A percentile compares a stretch with the other conserved stretches of the same genome.
Evolutionary conservation across 2,113 vertebrate species (phyloP).

Genomic region (Tragulus kanchil): DNA sequence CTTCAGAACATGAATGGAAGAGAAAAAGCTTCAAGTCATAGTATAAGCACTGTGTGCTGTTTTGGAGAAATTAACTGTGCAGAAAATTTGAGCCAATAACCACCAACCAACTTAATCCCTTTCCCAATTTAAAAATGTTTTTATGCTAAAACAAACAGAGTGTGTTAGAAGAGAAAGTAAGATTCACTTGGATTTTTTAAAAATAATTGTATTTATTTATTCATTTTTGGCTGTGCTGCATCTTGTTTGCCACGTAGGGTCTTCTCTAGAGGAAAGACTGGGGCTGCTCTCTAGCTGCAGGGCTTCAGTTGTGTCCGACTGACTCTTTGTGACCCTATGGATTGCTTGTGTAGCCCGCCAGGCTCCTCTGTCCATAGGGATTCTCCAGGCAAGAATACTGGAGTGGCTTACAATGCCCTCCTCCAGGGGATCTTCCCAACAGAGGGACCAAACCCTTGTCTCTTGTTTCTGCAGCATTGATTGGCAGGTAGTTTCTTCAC

Average conservation of each 20-base stretch:
- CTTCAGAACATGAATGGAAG: neutral
- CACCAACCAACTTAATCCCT: neutral
- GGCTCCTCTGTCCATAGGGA: too few species aligned
- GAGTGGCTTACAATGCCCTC: too few species aligned
- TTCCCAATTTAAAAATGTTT: conserved; percentile 27
- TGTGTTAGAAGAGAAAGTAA: neutral
- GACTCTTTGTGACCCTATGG: too few species aligned
- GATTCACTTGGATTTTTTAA: neutral
- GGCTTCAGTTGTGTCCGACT: too few species aligned
- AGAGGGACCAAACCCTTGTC: too few species aligned
- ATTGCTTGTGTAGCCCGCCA: too few species aligned
- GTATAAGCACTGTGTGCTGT: neutral
- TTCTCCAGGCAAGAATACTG: too few species aligned
- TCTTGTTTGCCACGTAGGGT: accelerated
- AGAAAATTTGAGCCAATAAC: neutral
- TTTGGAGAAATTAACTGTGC: neutral
- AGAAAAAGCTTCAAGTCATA: neutral
- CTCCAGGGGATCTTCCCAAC: too few species aligned
- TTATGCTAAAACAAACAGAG: neutral
- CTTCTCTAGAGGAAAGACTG: neutral
- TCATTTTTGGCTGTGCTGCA: neutral
- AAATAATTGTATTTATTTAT: neutral
- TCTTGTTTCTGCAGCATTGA: too few species aligned
- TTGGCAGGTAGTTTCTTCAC: too few species aligned
- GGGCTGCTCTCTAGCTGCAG: neutral